Percentiles rank a stretch among this genome's conserved stretches.
These are phyloP conservation scores for Melanocharis versteri DNA, from an alignment of 2,113 vertebrate genomes.

Conservation along the genomic window DNA sequence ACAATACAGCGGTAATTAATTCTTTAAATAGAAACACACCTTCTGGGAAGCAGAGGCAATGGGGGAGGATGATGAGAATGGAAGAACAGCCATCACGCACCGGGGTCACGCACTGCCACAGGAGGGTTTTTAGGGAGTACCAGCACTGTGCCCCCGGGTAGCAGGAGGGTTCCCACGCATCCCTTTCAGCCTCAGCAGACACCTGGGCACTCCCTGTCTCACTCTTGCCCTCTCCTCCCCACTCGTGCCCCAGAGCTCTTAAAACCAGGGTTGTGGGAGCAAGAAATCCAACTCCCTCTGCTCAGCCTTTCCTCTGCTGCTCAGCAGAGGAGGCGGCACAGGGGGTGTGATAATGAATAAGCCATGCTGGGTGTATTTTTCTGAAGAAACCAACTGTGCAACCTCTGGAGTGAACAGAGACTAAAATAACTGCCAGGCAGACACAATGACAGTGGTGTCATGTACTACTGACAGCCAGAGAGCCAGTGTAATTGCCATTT, in stretches of 20 bases:
- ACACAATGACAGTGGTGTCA: neutral
- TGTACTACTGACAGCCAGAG: neutral
- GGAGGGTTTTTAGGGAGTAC: neutral
- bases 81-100: rapidly evolving
- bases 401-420: neutral
- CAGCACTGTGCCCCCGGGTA: neutral
- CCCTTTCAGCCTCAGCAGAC: neutral
- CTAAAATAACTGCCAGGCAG: neutral
- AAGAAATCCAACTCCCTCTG: neutral
- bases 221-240: neutral
- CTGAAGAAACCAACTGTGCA: neutral
- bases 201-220: neutral
- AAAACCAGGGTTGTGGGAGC: neutral
- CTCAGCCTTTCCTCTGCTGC: neutral
- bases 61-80: neutral
- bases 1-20: neutral
- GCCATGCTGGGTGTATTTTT: neutral
- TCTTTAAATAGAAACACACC: neutral
- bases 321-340: neutral
- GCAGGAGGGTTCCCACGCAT: neutral
- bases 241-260: rapidly evolving
- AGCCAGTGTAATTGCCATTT: neutral
- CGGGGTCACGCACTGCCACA: neutral
- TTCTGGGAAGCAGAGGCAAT: neutral
- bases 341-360: neutral